Percentiles rank a stretch among this genome's conserved stretches.
phyloP scores from a whole-genome alignment of 2,888 invertebrate genomes.

The Leptarthrus brevirostris region DNA sequence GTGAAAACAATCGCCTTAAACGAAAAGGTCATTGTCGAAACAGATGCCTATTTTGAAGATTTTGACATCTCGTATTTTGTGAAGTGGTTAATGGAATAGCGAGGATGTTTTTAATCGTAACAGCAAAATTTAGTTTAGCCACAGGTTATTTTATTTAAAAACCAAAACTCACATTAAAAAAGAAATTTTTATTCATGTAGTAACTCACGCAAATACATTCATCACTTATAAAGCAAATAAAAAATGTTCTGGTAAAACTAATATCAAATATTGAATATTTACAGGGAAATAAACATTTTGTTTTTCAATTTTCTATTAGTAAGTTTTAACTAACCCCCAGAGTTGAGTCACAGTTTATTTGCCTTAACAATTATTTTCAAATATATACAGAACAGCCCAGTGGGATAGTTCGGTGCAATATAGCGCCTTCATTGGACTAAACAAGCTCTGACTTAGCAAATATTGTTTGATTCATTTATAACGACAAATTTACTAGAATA shows the following conservation, averaged over 20 bases:
- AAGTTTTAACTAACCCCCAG: slow-evolving; percentile 15
- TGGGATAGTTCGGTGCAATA: slow-evolving; percentile 1
- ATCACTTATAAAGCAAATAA: slow-evolving; percentile 39
- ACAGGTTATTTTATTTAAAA: too few species aligned
- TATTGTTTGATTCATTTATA: background rate
- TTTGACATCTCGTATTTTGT: too few species aligned
- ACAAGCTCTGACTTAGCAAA: background rate
- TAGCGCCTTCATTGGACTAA: background rate
- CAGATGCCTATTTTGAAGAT: too few species aligned
- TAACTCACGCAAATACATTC: slow-evolving; percentile 33
- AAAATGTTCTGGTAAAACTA: slow-evolving; percentile 20
- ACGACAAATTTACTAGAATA: too few species aligned
- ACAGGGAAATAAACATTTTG: slow-evolving; percentile 6
- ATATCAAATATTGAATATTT: slow-evolving; percentile 17
- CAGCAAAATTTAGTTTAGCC: too few species aligned
- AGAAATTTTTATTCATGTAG: slow-evolving; percentile 39
- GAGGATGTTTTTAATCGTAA: too few species aligned
- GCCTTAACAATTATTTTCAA: slow-evolving; percentile 17
- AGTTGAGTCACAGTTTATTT: slow-evolving; percentile 11
- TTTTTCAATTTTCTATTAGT: slow-evolving; percentile 17
- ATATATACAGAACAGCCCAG: slow-evolving; percentile 16
- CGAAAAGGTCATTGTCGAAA: too few species aligned
- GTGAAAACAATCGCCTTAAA: too few species aligned
- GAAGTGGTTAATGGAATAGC: too few species aligned
- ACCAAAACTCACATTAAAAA: slow-evolving; percentile 24